Evolutionary conservation across 2,113 vertebrate species (phyloP), one percentile per base, ranked within the genome.

Genomic region (Hippocampus guttulatus): DNA sequence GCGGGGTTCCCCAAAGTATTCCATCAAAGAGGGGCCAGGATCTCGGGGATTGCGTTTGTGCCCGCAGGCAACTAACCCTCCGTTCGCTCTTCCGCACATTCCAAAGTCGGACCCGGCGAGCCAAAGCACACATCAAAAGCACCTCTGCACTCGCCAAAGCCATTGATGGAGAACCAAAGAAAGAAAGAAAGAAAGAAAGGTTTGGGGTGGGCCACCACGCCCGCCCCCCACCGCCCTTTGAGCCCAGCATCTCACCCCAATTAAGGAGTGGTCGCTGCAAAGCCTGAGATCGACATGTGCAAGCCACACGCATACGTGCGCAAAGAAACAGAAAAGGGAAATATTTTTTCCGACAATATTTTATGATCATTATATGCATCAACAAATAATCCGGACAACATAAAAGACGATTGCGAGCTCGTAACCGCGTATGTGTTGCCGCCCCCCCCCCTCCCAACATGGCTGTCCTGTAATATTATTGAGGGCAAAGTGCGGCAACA

Each of bases 41-140:
- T 92, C 91, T 85, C 76, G 77, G 90, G 92, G 92, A 93, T 92
- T 92, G 91, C 89, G 91, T 91, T 92, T 91, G 85, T 85, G 92
- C 92, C 92, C 88, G 81, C 76, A 90, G 92, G 92, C 92, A 88
- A 92, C 91, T 91, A 90, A 91, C 90, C 90, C 81, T 72, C 74
- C 90, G 27, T 38, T 61, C 89, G 21, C 52, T 23, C 52, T 55
- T 55, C 8, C 52, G 10, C 52, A 91, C 89, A 90, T 87, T 93
- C 91, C 91, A 91, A 91, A 91, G 92, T 88, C 85, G 85, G 86
- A 92, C 90, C 90, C 78, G 76, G 87, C 90, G 87, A 91, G 90
- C 91, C 91, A 92, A 92, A 92, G 91, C 92, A 92, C 90, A 92
- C 90, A 92, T 93, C 92, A 93, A 93, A 93, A 88, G 90, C 89